Percentiles rank a stretch among this genome's conserved stretches.
These are phyloP conservation scores for Thunnus albacares DNA, from an alignment of 2,797 vertebrate species.

Conservation along the genomic window DNA sequence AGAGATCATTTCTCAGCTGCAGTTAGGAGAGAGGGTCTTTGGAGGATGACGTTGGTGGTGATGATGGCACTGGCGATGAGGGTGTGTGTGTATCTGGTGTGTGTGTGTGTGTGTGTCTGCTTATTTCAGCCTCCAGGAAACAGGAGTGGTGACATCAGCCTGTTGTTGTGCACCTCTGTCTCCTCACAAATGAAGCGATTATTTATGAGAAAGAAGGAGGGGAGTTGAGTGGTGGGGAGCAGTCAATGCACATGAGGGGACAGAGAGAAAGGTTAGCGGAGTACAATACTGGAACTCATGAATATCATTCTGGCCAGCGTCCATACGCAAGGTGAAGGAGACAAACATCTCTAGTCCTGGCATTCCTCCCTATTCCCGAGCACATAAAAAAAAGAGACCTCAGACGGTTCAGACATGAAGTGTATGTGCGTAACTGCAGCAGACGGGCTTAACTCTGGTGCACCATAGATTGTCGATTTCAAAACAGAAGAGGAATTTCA, in stretches of 20 bases:
- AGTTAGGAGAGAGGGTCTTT: constrained; percentile 23
- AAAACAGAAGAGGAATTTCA: constrained; percentile 62
- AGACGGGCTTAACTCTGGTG: constrained; percentile 51
- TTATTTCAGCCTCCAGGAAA: constrained; percentile 48
- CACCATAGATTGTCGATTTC: constrained; percentile 57
- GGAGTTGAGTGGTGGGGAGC: constrained; percentile 18
- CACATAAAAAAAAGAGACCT: constrained; percentile 40
- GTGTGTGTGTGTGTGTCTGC: constrained; percentile 14
- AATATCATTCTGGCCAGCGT: constrained; percentile 73
- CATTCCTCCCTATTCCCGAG: constrained; percentile 28
- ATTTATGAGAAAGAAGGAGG: constrained; percentile 69
- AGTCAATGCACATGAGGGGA: constrained; percentile 28
- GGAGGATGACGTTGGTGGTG: constrained; percentile 30
- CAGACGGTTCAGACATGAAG: constrained; percentile 41
- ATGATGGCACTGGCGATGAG: constrained; percentile 4
- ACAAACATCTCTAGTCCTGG: constrained; percentile 51
- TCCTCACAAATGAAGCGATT: constrained; percentile 66
- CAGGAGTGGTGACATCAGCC: constrained; percentile 69
- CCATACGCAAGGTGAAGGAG: constrained; percentile 77
- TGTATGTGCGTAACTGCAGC: constrained; percentile 52
- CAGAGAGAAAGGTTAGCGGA: constrained; percentile 25
- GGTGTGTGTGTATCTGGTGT: constrained; percentile 27
- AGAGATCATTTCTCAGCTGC: constrained; percentile 47
- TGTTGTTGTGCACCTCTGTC: constrained; percentile 52
- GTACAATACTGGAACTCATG: constrained; percentile 59